Base-by-base conservation (phyloP, 1,140 invertebrate species). In the Eulimnadia texana region DNA sequence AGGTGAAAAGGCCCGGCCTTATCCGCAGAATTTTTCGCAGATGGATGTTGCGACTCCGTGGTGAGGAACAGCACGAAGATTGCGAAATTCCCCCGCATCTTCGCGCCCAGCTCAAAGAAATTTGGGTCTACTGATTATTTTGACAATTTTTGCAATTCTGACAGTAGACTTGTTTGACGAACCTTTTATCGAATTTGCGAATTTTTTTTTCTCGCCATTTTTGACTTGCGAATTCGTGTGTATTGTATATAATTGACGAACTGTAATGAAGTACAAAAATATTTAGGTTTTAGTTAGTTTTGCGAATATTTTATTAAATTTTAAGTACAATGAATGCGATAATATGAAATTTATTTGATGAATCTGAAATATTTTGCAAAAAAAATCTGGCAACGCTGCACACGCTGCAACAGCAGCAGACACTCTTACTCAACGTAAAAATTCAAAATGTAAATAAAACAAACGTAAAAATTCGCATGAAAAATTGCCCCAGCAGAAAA, bases 21-120 rank as follows among this genome's bases (percentile, higher is more conserved):
- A 42, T 50, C 50, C 50, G 53, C n/a, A 61, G 53, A 24, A 61
- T 51, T 25, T 25, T 61, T 20, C 60, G 53, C 33, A 54, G 50
- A 28, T 11, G 52, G 2, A 61, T 61, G 49, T 51, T 61, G 3
- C 51, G 60, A 23, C 33, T 61, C 23, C 27, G 42, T 3, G 60
- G 60, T 3, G 50, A 61, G 33, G 60, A 61, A 25, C 60, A 61
- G 51, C 60, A 61, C 60, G 53, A 61, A 51, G 55, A 42, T 16
- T 87, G 86, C 77, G 84, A 84, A 67, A 87, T 90, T 76, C 86
- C 88, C 60, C 83, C 85, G 27, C 87, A 90, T 74, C 77, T 89
- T 62, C 85, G 86, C 73, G 86, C 86, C 65, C 88, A 90, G 74
- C 78, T 90, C 47, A 90, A 90, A 74, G 84, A 87, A 69, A 90